Conservation (phyloP, 2,113 vertebrate species). For the Lasiurus cinereus region DNA sequence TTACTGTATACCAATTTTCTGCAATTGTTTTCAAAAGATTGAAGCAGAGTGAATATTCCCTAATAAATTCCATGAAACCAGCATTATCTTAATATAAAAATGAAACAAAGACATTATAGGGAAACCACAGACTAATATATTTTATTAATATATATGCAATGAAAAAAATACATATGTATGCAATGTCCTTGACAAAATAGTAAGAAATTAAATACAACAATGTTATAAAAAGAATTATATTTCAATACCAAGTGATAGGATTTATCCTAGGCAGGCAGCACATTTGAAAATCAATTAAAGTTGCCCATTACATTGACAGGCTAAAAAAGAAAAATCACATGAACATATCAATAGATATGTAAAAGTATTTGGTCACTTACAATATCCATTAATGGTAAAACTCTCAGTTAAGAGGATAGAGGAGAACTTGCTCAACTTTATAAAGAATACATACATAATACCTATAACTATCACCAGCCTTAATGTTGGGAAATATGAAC, state of each 20-base stretch:
- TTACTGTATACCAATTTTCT: neutral
- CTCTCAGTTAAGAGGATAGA: neutral
- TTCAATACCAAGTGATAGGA: neutral
- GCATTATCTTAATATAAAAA: neutral
- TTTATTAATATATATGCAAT: neutral
- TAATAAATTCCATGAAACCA: neutral
- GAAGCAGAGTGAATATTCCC: neutral
- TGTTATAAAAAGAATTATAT: neutral
- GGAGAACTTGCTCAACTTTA: neutral
- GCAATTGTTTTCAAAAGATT: neutral
- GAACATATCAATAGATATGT: neutral
- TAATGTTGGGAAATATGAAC: neutral
- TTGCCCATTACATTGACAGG: neutral
- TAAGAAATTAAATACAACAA: neutral
- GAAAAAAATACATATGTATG: neutral
- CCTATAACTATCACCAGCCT: neutral
- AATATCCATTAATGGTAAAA: neutral
- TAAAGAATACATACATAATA: neutral
- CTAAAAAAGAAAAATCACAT: neutral
- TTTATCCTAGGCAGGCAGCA: neutral
- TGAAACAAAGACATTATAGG: neutral
- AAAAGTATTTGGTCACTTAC: neutral
- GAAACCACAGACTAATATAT: neutral
- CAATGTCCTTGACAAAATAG: neutral
- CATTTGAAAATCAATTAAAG: neutral